Evolutionary conservation across 1,140 invertebrate genomes (phyloP).

Genomic region (Limonius californicus): DNA sequence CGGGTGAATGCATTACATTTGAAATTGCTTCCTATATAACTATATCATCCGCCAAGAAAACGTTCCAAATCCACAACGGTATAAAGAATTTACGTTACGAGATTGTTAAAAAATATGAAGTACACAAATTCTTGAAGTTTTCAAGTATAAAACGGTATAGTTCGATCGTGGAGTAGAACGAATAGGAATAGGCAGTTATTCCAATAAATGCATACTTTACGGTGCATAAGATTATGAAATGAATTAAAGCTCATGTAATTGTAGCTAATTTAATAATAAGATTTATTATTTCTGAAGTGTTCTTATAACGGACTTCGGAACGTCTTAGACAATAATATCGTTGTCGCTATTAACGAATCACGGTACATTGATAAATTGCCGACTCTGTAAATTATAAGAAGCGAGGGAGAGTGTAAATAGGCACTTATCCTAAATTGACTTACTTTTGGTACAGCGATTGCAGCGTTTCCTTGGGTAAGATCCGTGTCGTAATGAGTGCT

Average conservation of each 20-base stretch:
- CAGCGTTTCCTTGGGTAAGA: constrained; percentile 46
- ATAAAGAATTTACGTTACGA: too few relatives aligned
- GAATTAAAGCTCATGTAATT: background rate
- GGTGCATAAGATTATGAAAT: too few relatives aligned
- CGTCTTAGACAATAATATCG: constrained; percentile 22
- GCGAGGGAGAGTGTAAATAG: background rate
- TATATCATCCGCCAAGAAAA: too few relatives aligned
- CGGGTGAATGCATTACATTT: too few relatives aligned
- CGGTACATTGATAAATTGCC: constrained; percentile 30
- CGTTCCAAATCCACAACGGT: too few relatives aligned
- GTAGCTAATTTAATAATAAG: background rate
- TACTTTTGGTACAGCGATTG: constrained; percentile 42
- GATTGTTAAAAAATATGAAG: too few relatives aligned
- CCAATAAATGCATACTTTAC: too few relatives aligned
- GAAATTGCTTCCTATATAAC: too few relatives aligned
- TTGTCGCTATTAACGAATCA: constrained; percentile 31
- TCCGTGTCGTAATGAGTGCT: constrained; percentile 43
- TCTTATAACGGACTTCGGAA: constrained; percentile 3
- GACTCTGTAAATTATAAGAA: constrained; percentile 2
- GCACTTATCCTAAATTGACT: constrained; percentile 26
- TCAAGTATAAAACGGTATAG: too few relatives aligned
- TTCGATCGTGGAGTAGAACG: too few relatives aligned
- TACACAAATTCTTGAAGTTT: background rate
- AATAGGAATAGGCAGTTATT: too few relatives aligned
- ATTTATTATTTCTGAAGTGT: background rate